phyloP scores from a whole-genome alignment of 2,888 invertebrate genomes.

The Plebejus anna region DNA sequence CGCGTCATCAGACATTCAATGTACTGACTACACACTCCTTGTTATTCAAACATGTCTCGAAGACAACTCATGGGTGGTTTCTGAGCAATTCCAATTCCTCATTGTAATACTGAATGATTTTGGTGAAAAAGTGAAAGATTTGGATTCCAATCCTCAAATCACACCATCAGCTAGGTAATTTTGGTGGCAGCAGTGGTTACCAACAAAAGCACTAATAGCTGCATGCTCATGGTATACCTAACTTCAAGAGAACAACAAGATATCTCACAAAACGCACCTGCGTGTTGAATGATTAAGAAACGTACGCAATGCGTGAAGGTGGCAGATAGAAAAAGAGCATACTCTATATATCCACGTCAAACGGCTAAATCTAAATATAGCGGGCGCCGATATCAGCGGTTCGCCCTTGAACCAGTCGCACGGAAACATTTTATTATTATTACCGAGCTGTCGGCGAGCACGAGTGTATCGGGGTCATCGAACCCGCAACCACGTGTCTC shows the following conservation, averaged over 20 bases:
- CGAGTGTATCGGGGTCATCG: constrained; percentile 78
- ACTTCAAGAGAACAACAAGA: not conserved
- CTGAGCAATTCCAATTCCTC: not conserved
- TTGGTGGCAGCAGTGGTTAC: not conserved
- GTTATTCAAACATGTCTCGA: not conserved
- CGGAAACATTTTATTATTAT: constrained; percentile 81
- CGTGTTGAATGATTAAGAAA: not conserved
- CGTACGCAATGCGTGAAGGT: constrained; percentile 14
- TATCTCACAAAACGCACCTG: not conserved
- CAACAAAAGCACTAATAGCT: not conserved
- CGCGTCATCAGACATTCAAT: not conserved
- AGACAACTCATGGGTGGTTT: not conserved
- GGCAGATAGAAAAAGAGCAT: constrained; percentile 45
- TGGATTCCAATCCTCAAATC: not conserved
- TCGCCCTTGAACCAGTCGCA: constrained; percentile 81
- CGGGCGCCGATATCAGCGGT: constrained; percentile 79
- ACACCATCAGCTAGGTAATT: not conserved
- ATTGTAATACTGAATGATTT: not conserved
- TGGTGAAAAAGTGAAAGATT: not conserved
- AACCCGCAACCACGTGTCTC: constrained; percentile 78
- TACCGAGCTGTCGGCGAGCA: constrained; percentile 79
- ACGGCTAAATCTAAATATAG: constrained; percentile 80
- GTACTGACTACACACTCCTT: not conserved
- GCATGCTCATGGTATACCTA: not conserved
- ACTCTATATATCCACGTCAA: constrained; percentile 61